phyloP scores from a whole-genome alignment of 2,797 vertebrate genomes.

The Cryptoblepharus egeriae region DNA sequence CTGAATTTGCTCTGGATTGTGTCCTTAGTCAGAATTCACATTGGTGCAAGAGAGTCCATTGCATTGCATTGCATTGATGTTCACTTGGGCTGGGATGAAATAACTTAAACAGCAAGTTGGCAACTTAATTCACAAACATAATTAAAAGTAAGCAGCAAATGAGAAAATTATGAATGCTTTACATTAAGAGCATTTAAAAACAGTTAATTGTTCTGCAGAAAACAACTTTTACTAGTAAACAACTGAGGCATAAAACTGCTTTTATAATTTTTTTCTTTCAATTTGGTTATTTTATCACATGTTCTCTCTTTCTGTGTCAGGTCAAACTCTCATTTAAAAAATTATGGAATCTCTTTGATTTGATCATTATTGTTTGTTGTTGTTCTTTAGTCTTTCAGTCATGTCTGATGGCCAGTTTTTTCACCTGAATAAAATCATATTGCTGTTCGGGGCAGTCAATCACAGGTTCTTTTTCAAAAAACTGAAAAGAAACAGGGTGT shows the following conservation, averaged over 20 bases:
- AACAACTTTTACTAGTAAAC: slow-evolving; percentile 24
- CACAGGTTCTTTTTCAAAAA: background rate
- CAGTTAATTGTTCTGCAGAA: background rate
- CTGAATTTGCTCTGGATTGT: too few relatives aligned
- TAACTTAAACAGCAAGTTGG: too few relatives aligned
- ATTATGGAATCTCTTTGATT: background rate
- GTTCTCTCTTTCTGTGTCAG: background rate
- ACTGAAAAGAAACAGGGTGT: slow-evolving; percentile 31
- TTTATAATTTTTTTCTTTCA: slow-evolving; percentile 23
- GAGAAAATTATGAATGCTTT: too few relatives aligned
- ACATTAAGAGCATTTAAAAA: too few relatives aligned
- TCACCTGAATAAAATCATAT: slow-evolving; percentile 52
- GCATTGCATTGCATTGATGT: slow-evolving; percentile 54
- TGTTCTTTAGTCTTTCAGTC: too few relatives aligned
- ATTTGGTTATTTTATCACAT: slow-evolving; percentile 38
- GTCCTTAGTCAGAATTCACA: slow-evolving; percentile 56
- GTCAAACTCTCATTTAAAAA: slow-evolving; percentile 25
- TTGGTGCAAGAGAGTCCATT: background rate
- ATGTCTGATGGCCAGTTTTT: slow-evolving; percentile 50
- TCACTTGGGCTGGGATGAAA: background rate
- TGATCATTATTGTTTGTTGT: slow-evolving; percentile 45
- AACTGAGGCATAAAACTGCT: slow-evolving; percentile 8
- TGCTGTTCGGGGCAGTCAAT: slow-evolving; percentile 46
- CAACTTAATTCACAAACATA: slow-evolving; percentile 1
- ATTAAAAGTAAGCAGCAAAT: background rate